A percentile compares a stretch with the other conserved stretches of the same genome.
phyloP scores from a whole-genome alignment of 2,888 invertebrate species.

The Epinotia nisella region DNA sequence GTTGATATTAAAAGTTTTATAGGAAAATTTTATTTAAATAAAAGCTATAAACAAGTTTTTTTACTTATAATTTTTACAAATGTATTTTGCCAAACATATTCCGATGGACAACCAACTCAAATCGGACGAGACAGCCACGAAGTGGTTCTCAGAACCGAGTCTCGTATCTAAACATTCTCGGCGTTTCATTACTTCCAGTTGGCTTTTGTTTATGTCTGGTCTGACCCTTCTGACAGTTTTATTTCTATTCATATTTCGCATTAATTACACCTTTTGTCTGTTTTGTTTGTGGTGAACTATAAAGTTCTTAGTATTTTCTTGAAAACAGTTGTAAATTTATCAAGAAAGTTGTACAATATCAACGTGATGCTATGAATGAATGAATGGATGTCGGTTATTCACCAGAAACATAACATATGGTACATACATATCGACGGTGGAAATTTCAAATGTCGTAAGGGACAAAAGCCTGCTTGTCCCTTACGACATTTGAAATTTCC shows the following conservation, averaged over 20 bases:
- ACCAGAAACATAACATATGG: too few relatives aligned
- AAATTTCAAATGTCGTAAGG: too few relatives aligned
- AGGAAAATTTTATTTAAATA: too few relatives aligned
- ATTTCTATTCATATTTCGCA: conserved; percentile 9
- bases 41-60: too few relatives aligned
- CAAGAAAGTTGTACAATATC: too few relatives aligned
- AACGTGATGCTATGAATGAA: too few relatives aligned
- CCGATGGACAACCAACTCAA: background rate
- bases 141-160: conserved; percentile 20
- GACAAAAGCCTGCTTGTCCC: too few relatives aligned
- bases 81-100: background rate
- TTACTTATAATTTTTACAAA: background rate
- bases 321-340: too few relatives aligned
- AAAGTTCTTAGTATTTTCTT: background rate
- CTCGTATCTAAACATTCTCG: conserved; percentile 20
- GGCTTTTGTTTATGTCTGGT: conserved; percentile 13
- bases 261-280: conserved; percentile 32
- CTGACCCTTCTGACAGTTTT: conserved; percentile 10
- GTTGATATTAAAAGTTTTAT: too few relatives aligned
- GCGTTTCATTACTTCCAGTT: conserved; percentile 32
- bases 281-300: background rate
- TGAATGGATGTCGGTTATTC: too few relatives aligned
- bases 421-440: too few relatives aligned
- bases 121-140: background rate
- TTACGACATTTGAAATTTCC: too few relatives aligned